Percentiles rank a stretch among this genome's conserved stretches.
Evolutionary conservation across 2,797 vertebrate genomes (phyloP).

Genomic region (Spea hammondii): DNA sequence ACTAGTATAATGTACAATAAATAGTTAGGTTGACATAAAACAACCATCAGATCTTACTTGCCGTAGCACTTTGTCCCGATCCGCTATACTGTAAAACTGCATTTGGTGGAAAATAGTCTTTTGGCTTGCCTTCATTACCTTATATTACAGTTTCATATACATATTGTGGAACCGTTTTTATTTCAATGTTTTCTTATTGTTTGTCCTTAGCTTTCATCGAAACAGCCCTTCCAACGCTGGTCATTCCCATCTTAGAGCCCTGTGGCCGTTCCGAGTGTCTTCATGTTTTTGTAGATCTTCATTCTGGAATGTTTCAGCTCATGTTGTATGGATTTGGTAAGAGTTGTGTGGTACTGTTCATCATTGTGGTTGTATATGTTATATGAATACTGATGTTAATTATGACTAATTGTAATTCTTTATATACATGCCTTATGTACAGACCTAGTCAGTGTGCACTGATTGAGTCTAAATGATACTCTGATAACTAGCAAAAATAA

Average conservation of each 20-base stretch:
- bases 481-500: not conserved
- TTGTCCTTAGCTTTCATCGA: conserved; percentile 87
- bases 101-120: too few relatives aligned
- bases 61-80: too few relatives aligned
- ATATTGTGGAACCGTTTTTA: too few relatives aligned
- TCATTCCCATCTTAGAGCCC: conserved; percentile 93
- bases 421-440: not conserved
- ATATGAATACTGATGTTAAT: not conserved
- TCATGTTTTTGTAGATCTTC: conserved; percentile 96
- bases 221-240: conserved; percentile 90
- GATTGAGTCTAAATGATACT: too few relatives aligned
- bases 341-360: conserved; percentile 49
- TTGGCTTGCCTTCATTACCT: too few relatives aligned
- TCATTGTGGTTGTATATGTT: not conserved
- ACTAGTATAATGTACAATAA: too few relatives aligned
- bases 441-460: too few relatives aligned
- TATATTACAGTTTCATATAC: too few relatives aligned
- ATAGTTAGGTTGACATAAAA: too few relatives aligned
- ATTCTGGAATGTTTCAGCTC: conserved; percentile 97
- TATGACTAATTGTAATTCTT: not conserved
- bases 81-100: too few relatives aligned
- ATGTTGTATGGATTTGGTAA: conserved; percentile 97
- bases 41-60: too few relatives aligned
- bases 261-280: conserved; percentile 95
- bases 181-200: conserved; percentile 23